phyloP scores from a whole-genome alignment of 1,140 invertebrate genomes.

The Mycetomoellerius zeteki region DNA sequence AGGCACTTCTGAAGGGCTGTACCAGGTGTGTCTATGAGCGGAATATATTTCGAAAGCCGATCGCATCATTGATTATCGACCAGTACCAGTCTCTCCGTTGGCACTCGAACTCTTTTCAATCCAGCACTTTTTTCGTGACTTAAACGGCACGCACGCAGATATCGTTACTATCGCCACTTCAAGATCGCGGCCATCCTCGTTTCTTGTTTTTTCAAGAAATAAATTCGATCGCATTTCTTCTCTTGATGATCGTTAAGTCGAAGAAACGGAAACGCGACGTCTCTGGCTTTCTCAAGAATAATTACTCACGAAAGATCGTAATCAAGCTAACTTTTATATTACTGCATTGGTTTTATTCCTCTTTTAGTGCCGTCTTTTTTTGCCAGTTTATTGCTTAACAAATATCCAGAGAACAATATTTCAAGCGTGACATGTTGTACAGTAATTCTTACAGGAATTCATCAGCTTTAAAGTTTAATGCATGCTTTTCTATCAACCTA shows the following conservation, averaged over 20 bases:
- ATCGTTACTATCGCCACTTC: not conserved
- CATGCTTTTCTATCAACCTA: not conserved
- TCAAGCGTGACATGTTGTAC: conserved; percentile 17
- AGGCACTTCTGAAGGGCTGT: not conserved
- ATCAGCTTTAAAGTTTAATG: conserved; percentile 31
- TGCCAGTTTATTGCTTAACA: not conserved
- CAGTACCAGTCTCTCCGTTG: conserved; percentile 65
- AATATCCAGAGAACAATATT: not conserved
- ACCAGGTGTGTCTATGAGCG: conserved; percentile 22
- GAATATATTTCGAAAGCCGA: conserved; percentile 51
- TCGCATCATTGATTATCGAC: conserved; percentile 70
- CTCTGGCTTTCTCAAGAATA: not conserved
- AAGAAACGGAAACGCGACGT: not conserved
- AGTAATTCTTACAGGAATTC: conserved; percentile 5
- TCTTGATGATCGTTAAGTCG: not conserved
- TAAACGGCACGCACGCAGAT: conserved; percentile 13
- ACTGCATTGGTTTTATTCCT: conserved; percentile 6
- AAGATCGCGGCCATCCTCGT: not conserved
- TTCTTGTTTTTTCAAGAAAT: not conserved
- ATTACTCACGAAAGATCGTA: conserved; percentile 24
- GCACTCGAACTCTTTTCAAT: conserved; percentile 62
- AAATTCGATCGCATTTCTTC: not conserved
- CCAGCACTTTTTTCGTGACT: conserved; percentile 51
- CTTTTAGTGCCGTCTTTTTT: not conserved
- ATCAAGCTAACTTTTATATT: conserved; percentile 27